These are phyloP conservation scores for Ophiodon elongatus DNA, from an alignment of 2,113 vertebrate genomes.

Conservation along the genomic window DNA sequence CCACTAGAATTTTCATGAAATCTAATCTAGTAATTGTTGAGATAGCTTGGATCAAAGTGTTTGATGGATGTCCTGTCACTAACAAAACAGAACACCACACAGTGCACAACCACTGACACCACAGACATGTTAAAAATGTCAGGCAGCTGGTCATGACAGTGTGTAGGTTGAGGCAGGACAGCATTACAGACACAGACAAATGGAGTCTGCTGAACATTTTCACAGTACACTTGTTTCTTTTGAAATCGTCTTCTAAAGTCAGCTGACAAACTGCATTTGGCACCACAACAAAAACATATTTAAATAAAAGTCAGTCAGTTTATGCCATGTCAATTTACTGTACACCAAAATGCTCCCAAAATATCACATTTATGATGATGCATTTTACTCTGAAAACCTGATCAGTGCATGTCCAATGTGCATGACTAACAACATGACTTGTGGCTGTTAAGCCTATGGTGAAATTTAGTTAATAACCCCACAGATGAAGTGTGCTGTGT, in stretches of 20 bases:
- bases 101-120: conserved; percentile 34
- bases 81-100: conserved; percentile 8
- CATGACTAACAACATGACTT: neutral
- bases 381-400: neutral
- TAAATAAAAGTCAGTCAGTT: neutral
- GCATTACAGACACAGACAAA: neutral
- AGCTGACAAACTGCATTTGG: neutral
- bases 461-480: neutral
- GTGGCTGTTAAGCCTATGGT: neutral
- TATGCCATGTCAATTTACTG: neutral
- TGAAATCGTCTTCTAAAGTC: conserved; percentile 9
- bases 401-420: neutral
- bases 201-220: conserved; percentile 17
- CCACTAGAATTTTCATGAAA: neutral
- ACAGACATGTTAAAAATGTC: conserved; percentile 38
- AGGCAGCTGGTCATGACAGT: conserved; percentile 46
- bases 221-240: conserved; percentile 23
- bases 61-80: neutral
- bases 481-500: neutral
- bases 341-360: neutral
- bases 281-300: neutral
- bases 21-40: neutral
- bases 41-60: neutral
- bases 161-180: conserved; percentile 1
- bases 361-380: neutral